phyloP scores from a whole-genome alignment of 30 jellyfish, hydroid and myxozoan species.

The Hydractinia symbiolongicarpus region DNA sequence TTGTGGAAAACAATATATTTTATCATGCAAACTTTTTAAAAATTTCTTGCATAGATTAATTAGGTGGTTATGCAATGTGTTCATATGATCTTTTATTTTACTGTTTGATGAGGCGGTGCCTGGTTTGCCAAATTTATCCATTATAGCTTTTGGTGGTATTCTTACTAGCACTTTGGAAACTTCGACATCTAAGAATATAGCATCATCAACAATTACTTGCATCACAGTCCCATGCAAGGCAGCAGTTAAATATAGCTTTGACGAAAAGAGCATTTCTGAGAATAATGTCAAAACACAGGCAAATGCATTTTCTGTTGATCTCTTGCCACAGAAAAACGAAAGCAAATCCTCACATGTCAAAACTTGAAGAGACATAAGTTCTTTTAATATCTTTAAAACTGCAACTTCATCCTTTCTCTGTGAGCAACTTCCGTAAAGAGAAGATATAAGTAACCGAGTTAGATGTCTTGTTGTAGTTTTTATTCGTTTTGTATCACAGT shows the following conservation, averaged over 20 bases:
- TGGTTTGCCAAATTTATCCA: constrained; percentile 90
- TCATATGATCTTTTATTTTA: constrained; percentile 54
- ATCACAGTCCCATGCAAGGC: constrained; percentile 88
- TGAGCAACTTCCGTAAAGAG: constrained; percentile 83
- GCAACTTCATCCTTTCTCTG: constrained; percentile 61
- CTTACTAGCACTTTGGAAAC: constrained; percentile 58
- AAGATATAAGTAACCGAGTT: constrained; percentile 41
- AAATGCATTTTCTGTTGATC: constrained; percentile 64
- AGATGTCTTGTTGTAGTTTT: constrained; percentile 45
- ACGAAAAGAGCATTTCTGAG: constrained; percentile 62
- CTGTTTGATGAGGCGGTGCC: constrained; percentile 62
- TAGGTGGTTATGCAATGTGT: constrained; percentile 35
- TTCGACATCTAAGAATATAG: constrained; percentile 58
- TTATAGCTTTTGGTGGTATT: constrained; percentile 54
- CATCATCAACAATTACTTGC: constrained; percentile 92
- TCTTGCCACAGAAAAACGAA: constrained; percentile 71
- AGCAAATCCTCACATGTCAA: constrained; percentile 45
- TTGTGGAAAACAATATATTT: constrained; percentile 81
- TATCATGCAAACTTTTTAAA: constrained; percentile 65
- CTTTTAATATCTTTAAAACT: constrained; percentile 45
- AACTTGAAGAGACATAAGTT: constrained; percentile 59
- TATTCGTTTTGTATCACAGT: constrained; percentile 52
- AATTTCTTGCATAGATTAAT: constrained; percentile 55
- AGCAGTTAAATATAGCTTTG: constrained; percentile 90
- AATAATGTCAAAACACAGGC: constrained; percentile 48